Evolutionary conservation across 53 echinoderm and acorn worm species (phyloP).

Genomic region (Arbacia lixula): DNA sequence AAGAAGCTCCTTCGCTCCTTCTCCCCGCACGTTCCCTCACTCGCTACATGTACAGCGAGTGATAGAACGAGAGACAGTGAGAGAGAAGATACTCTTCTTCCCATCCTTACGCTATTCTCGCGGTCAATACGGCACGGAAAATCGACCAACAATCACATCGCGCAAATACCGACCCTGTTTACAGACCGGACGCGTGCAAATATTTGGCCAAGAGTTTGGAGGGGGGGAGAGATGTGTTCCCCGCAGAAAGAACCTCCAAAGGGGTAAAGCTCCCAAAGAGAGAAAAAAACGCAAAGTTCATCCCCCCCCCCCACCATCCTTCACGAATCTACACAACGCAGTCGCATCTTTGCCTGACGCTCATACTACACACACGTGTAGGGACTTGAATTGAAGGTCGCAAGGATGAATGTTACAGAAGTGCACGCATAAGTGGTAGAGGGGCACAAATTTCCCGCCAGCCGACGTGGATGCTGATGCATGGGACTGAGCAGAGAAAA

Average conservation of each 20-base stretch:
- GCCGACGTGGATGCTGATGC: conserved; percentile 1
- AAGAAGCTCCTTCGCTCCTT: not conserved
- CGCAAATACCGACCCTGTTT: conserved; percentile 37
- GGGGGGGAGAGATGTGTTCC: conserved; percentile 25
- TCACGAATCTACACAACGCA: not conserved
- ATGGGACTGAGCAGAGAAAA: conserved; percentile 20
- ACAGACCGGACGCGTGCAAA: conserved; percentile 44
- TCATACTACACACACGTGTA: not conserved
- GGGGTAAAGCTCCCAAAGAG: too few species aligned
- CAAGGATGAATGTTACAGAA: conserved; percentile 7
- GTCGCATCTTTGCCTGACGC: conserved; percentile 12
- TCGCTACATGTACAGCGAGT: conserved; percentile 18
- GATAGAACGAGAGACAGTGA: too few species aligned
- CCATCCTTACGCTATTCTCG: conserved; percentile 47
- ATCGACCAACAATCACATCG: conserved; percentile 54
- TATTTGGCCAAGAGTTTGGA: conserved; percentile 51
- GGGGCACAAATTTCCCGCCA: conserved; percentile 7
- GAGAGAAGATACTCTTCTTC: conserved; percentile 26
- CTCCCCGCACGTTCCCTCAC: not conserved
- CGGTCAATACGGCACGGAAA: conserved; percentile 57
- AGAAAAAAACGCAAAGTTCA: not conserved
- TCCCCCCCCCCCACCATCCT: not conserved
- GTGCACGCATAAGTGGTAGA: conserved; percentile 26
- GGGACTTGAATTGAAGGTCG: conserved; percentile 20
- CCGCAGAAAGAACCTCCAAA: not conserved